Percentiles rank a stretch among this genome's conserved stretches.
Evolutionary conservation across 2,113 vertebrate genomes (phyloP).

Genomic region (Mandrillus leucophaeus): DNA sequence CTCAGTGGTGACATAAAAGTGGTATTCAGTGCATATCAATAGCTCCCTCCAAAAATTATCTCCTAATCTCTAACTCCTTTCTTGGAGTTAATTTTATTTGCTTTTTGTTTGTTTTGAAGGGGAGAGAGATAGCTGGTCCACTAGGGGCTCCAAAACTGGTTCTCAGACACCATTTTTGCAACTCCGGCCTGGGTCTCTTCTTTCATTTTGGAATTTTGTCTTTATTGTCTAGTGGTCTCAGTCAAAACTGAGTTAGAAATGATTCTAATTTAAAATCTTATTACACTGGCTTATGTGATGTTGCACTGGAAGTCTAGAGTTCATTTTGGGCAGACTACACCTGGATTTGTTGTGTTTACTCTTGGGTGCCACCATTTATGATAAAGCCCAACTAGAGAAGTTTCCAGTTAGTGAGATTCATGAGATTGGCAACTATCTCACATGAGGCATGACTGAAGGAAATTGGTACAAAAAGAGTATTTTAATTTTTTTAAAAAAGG

Average conservation of each 20-base stretch:
- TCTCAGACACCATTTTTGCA: not conserved
- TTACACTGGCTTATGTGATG: not conserved
- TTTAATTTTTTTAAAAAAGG: not conserved
- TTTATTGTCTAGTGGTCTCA: not conserved
- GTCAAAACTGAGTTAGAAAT: not conserved
- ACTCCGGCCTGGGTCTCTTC: not conserved
- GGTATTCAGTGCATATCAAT: not conserved
- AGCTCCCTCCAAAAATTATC: not conserved
- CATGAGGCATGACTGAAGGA: not conserved
- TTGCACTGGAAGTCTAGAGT: not conserved
- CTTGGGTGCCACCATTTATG: not conserved
- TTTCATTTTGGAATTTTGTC: not conserved
- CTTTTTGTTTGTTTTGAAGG: no score
- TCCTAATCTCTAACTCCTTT: not conserved
- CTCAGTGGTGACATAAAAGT: not conserved
- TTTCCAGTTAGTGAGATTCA: not conserved
- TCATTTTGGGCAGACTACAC: not conserved
- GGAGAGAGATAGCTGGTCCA: not conserved
- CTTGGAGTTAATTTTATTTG: not conserved
- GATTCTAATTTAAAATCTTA: not conserved
- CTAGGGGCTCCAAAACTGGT: not conserved
- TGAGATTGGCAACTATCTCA: not conserved
- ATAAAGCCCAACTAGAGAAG: not conserved
- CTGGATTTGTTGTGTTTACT: not conserved
- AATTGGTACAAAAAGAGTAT: not conserved